These are phyloP conservation scores for human DNA, from an alignment of 2,113 vertebrate species.

Conservation along the genomic window DNA sequence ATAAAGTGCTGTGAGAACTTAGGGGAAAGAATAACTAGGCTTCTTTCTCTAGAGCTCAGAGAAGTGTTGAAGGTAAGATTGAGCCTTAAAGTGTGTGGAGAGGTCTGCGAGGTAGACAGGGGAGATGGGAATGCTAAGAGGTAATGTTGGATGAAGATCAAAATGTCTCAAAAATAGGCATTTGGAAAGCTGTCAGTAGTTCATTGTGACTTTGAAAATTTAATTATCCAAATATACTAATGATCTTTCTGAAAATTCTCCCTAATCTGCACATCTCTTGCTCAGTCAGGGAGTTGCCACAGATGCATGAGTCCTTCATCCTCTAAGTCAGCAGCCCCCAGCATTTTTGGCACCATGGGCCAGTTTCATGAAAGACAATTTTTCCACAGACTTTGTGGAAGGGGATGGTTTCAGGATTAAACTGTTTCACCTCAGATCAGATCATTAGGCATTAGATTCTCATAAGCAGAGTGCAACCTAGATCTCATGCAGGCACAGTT, in stretches of 20 bases:
- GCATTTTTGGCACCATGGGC: no score
- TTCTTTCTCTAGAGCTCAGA: background rate
- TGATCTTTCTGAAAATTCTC: background rate
- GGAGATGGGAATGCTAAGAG: background rate
- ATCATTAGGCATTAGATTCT: no score
- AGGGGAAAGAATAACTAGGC: background rate
- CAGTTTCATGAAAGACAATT: no score
- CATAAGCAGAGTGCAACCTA: no score
- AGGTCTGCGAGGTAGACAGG: background rate
- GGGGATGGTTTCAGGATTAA: no score
- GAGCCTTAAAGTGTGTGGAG: background rate
- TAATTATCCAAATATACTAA: background rate
- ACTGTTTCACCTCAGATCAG: no score
- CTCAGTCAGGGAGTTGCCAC: background rate
- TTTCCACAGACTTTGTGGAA: no score
- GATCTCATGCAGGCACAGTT: no score
- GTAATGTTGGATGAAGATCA: background rate
- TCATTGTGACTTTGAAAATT: background rate
- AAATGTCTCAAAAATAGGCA: background rate
- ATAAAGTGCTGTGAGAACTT: background rate
- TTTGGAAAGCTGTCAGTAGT: background rate
- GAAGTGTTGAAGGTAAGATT: background rate
- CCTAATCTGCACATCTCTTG: background rate
- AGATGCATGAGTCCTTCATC: background rate
- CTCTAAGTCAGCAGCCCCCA: background rate